phyloP scores from a whole-genome alignment of 2,888 invertebrate genomes.

The Thymelicus lineola region DNA sequence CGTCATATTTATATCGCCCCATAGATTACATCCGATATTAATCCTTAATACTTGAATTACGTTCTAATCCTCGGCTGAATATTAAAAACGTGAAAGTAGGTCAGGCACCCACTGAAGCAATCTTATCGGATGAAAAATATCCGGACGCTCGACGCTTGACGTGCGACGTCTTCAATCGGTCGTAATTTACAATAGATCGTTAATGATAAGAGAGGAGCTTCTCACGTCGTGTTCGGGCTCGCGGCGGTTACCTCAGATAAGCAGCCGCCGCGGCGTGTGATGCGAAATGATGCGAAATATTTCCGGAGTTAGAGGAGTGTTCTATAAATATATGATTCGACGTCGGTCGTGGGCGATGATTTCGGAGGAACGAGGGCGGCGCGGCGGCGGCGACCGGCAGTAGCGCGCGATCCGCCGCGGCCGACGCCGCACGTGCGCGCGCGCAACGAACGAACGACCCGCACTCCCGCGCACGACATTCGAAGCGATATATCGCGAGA shows the following conservation, averaged over 20 bases:
- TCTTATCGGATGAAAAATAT: slow-evolving; percentile 16
- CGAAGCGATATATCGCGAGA: slow-evolving; percentile 64
- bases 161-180: slow-evolving; percentile 1
- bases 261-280: slow-evolving; percentile 68
- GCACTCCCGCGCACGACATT: slow-evolving; percentile 78
- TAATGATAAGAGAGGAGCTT: slow-evolving; percentile 20
- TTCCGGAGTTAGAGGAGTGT: slow-evolving; percentile 84
- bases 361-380: slow-evolving; percentile 73
- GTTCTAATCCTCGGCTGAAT: background rate
- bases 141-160: background rate
- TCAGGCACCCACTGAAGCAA: background rate
- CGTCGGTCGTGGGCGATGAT: slow-evolving; percentile 81
- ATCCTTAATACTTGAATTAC: background rate
- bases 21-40: background rate
- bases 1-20: slow-evolving; percentile 26
- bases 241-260: slow-evolving; percentile 70
- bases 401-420: slow-evolving; percentile 84
- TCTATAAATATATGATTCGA: slow-evolving; percentile 83
- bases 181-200: slow-evolving; percentile 18
- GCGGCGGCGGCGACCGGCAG: slow-evolving; percentile 61
- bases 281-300: slow-evolving; percentile 85
- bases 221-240: slow-evolving; percentile 38
- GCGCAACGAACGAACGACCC: slow-evolving; percentile 85
- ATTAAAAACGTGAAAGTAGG: slow-evolving; percentile 12
- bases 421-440: slow-evolving; percentile 82